A percentile compares a stretch with the other conserved stretches of the same genome.
These are phyloP conservation scores for Meloidogyne hapla DNA, from an alignment of 1,140 invertebrate species.

Conservation along the genomic window DNA sequence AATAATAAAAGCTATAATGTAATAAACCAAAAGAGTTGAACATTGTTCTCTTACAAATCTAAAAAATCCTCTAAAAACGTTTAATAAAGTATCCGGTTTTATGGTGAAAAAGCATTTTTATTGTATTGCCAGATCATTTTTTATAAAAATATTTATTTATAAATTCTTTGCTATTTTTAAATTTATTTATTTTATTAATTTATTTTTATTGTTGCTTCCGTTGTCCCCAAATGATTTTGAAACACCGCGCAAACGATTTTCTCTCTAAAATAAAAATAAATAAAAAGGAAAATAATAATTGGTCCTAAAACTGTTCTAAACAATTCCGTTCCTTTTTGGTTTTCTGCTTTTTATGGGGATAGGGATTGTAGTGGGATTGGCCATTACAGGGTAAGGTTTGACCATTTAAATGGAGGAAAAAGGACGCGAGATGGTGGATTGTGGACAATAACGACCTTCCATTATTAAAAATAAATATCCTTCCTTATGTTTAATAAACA, in stretches of 20 bases:
- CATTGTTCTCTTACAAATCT: not conserved
- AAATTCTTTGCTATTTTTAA: not conserved
- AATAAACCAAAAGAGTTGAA: not conserved
- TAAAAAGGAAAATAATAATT: slow-evolving; percentile 5
- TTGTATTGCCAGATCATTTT: not conserved
- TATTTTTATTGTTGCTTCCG: not conserved
- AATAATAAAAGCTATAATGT: not conserved
- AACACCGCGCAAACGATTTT: not conserved
- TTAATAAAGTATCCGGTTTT: slow-evolving; percentile 1
- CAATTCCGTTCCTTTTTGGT: not conserved
- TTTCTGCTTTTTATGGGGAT: not conserved
- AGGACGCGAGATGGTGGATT: not conserved
- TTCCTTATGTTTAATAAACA: not conserved
- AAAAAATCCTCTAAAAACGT: not conserved
- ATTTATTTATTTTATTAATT: not conserved
- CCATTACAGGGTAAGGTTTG: not conserved
- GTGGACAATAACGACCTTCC: not conserved
- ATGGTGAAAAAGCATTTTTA: not conserved
- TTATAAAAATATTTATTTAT: not conserved
- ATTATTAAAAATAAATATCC: slow-evolving; percentile 3
- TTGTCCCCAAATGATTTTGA: not conserved
- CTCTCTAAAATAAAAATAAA: too few species aligned
- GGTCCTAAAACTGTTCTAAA: not conserved
- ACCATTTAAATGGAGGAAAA: not conserved
- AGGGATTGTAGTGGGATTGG: not conserved